Percentiles rank a stretch among this genome's conserved stretches.
These are phyloP conservation scores for Periophthalmodon schlosseri DNA, from an alignment of 2,113 vertebrate species.

Conservation along the genomic window DNA sequence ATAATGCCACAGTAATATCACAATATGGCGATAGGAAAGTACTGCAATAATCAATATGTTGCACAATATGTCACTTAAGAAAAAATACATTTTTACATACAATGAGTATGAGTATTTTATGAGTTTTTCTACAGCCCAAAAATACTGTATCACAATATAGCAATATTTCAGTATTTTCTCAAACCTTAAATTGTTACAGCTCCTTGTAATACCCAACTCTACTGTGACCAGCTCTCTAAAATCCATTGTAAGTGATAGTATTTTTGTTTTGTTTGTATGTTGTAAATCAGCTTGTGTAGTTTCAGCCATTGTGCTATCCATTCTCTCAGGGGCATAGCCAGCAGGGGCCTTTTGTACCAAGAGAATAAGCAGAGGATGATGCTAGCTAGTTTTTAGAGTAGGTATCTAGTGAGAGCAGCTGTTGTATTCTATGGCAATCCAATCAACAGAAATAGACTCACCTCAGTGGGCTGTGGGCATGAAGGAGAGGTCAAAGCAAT, in stretches of 20 bases:
- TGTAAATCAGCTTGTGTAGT: constrained; percentile 7
- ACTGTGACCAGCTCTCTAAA: neutral
- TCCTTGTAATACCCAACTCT: neutral
- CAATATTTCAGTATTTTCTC: neutral
- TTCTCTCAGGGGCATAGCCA: constrained; percentile 30
- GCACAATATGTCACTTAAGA: too few relatives aligned
- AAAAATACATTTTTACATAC: neutral
- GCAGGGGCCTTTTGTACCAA: constrained; percentile 21
- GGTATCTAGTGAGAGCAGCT: constrained; percentile 60
- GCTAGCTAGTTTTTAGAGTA: constrained; percentile 12
- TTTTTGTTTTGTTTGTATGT: constrained; percentile 6
- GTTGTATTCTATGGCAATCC: constrained; percentile 58
- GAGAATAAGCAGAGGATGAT: constrained; percentile 31
- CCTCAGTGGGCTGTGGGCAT: constrained; percentile 11
- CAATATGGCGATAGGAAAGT: too few relatives aligned
- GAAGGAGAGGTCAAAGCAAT: constrained; percentile 36
- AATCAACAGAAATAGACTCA: constrained; percentile 64
- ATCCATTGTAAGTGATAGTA: neutral
- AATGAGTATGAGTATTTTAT: too few relatives aligned
- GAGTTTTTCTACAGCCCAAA: too few relatives aligned
- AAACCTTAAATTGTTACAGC: neutral
- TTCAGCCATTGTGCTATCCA: constrained; percentile 22
- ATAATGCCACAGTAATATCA: too few relatives aligned
- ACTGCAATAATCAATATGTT: too few relatives aligned
- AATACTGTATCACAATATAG: neutral